A percentile compares a stretch with the other conserved stretches of the same genome.
These are phyloP conservation scores for Speoplatyrhinus poulsoni DNA, from an alignment of 2,113 vertebrate genomes.

Conservation along the genomic window DNA sequence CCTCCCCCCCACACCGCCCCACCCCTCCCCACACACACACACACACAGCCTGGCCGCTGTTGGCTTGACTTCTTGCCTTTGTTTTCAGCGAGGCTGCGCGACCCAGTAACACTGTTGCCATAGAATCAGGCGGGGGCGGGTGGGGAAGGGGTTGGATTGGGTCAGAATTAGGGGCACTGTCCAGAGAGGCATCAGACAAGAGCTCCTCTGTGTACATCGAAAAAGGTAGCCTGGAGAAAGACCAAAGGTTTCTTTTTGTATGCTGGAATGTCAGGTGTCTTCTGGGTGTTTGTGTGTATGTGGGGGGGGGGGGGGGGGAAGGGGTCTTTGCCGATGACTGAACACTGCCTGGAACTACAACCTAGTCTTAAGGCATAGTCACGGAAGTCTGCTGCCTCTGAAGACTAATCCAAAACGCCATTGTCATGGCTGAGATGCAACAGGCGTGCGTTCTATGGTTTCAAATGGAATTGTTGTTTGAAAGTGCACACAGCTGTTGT, in stretches of 20 bases:
- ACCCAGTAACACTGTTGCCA: conserved; percentile 66
- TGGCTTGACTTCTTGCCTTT: conserved; percentile 65
- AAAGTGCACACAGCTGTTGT: not conserved
- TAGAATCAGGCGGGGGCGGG: conserved; percentile 50
- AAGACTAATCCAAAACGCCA: not conserved
- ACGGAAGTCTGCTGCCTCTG: too few relatives aligned
- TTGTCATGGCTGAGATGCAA: conserved; percentile 23
- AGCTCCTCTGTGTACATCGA: conserved; percentile 59
- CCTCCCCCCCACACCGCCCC: conserved; percentile 19
- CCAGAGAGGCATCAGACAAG: conserved; percentile 63
- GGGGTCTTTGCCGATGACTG: conserved; percentile 17
- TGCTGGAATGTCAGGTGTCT: not conserved
- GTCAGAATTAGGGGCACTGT: conserved; percentile 33
- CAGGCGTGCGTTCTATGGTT: not conserved
- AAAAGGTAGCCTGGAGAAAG: conserved; percentile 7
- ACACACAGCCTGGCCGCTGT: not conserved
- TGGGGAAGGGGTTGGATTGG: not conserved
- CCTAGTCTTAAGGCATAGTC: too few relatives aligned
- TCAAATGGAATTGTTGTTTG: not conserved
- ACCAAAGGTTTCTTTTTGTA: not conserved
- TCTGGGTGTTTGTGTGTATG: not conserved
- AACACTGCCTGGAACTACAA: conserved; percentile 9
- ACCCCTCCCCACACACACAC: not conserved
- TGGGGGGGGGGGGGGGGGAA: conserved; percentile 37
- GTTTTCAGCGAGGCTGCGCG: conserved; percentile 51